Evolutionary conservation across 2,113 vertebrate genomes (phyloP), one percentile per base, ranked within the genome.

Genomic region (Dasypus novemcinctus): DNA sequence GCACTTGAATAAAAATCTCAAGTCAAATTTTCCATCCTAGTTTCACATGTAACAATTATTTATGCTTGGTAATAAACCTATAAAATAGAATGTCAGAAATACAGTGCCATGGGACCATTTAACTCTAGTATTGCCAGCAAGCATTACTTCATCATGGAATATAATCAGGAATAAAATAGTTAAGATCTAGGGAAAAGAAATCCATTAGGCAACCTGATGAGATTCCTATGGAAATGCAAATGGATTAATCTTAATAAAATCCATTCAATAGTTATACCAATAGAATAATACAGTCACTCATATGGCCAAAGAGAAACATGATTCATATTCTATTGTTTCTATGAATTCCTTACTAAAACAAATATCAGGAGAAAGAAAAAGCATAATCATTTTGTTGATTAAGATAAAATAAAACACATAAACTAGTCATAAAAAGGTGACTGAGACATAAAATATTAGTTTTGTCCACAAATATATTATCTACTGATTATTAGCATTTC

Each of bases 161-260:
- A 95, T 17, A 88, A 94, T 84, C 57, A 96, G 6, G 18, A 64
- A 91, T 84, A 82, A 88, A 94, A 66, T 49, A 71, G 10, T 80
- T 87, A n/a, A 88, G 31, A 27, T 5, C 4, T 52, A 71, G 17
- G 82, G 54, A 78, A 79, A 88, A 90, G 36, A 4, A 93, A 93
- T 25, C 57, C 36, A 81, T 94, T 96, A 76, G 85, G 87, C 5
- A 82, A 76, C 20, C 23, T 84, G 38, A 95, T 29, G 54, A 93
- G 33, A 81, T 90, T 63, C 29, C 15, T 79, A 29, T 57, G 41
- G 21, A 95, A 90, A 95, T 25, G 4, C 12, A n/a, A 33, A 41
- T 3, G 59, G 25, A 61, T 80, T 90, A 90, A 75, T 75, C 21
- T 21, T 71, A 64, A 64, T 38, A 87, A 94, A 83, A 69, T 52